A percentile compares a stretch with the other conserved stretches of the same genome.
Evolutionary conservation across 2,888 invertebrate genomes (phyloP).

Genomic region (Lacanobia oleracea): DNA sequence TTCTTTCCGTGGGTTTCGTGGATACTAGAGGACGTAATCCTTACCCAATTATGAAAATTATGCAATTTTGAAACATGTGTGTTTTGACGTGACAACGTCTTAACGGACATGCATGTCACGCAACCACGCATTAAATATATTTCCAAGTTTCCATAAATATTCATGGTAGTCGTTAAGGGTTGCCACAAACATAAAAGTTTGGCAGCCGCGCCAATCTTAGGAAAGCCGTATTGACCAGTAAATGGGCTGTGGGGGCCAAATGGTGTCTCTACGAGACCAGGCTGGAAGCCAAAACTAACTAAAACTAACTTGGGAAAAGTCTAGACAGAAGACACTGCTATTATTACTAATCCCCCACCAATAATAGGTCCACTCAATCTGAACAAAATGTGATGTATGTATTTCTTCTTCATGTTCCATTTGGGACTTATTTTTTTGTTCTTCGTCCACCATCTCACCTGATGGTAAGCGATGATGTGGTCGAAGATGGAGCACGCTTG

Average conservation of each 20-base stretch:
- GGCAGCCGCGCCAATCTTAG: slow-evolving; percentile 1
- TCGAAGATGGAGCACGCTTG: no score
- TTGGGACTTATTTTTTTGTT: no score
- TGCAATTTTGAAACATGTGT: not conserved
- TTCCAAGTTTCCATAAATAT: not conserved
- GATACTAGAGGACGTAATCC: no score
- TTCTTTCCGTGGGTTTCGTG: not conserved
- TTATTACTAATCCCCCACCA: no score
- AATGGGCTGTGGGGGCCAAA: slow-evolving; percentile 13
- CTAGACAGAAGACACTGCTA: not conserved
- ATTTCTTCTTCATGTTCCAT: not conserved
- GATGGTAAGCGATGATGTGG: no score
- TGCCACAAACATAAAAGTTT: slow-evolving; percentile 4
- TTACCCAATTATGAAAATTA: not conserved
- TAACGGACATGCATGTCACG: not conserved
- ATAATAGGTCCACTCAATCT: not conserved
- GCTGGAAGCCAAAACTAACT: not conserved
- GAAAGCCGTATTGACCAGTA: not conserved
- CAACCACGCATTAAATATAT: not conserved
- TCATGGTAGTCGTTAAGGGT: not conserved
- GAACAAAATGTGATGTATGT: not conserved
- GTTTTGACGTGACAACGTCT: not conserved
- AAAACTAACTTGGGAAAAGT: not conserved
- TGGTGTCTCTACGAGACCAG: not conserved
- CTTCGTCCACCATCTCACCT: no score